A percentile compares a stretch with the other conserved stretches of the same genome.
Evolutionary conservation across 2,797 vertebrate genomes (phyloP).

Genomic region (Rhabdophis nuchalis): DNA sequence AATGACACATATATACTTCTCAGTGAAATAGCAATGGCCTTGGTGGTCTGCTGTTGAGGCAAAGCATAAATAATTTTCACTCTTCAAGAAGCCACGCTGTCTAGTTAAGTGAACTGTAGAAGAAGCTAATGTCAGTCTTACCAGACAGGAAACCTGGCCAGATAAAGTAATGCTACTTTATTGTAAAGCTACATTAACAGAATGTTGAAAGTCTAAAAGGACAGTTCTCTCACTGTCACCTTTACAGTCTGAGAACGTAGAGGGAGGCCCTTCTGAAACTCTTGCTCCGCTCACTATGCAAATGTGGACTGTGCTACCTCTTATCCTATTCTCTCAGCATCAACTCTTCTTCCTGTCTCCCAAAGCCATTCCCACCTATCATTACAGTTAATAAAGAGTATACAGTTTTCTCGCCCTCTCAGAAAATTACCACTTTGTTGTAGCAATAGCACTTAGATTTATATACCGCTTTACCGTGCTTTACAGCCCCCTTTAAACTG

Average conservation of each 20-base stretch:
- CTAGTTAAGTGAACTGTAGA: background rate
- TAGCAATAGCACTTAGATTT: too few species aligned
- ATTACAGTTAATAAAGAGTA: background rate
- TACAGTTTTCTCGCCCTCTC: background rate
- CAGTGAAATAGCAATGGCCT: slow-evolving; percentile 15
- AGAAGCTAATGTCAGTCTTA: background rate
- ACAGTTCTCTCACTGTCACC: background rate
- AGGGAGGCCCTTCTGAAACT: background rate
- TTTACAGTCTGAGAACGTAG: background rate
- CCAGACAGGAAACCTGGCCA: background rate
- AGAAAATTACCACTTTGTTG: background rate
- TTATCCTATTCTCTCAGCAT: background rate
- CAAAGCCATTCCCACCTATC: background rate
- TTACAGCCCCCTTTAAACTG: too few species aligned
- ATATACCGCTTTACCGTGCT: too few species aligned
- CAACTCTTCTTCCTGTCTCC: background rate
- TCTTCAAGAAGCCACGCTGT: background rate
- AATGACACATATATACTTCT: background rate
- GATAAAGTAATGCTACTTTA: background rate
- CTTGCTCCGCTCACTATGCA: background rate
- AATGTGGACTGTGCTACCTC: background rate
- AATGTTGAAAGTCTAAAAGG: background rate
- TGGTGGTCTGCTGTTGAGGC: slow-evolving; percentile 7
- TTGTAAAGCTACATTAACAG: background rate
- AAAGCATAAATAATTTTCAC: slow-evolving; percentile 4